A percentile compares a stretch with the other conserved stretches of the same genome.
Evolutionary conservation across 2,113 vertebrate genomes (phyloP).

Genomic region (Puntigrus tetrazona): DNA sequence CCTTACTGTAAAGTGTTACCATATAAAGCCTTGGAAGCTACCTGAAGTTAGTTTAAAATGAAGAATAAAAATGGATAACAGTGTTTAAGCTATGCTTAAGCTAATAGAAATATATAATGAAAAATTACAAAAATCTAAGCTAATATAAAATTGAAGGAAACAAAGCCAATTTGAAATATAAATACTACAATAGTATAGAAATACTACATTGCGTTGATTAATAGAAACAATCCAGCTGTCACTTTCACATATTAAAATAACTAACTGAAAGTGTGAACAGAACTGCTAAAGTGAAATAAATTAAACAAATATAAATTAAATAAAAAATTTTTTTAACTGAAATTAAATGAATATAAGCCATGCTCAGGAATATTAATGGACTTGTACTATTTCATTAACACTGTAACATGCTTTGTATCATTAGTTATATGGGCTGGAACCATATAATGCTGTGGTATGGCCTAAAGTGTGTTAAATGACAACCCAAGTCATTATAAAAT

Average conservation of each 20-base stretch:
- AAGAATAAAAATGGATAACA: too few relatives aligned
- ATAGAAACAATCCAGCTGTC: not conserved
- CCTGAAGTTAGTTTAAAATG: too few relatives aligned
- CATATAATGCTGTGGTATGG: not conserved
- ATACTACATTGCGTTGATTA: not conserved
- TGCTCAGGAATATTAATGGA: not conserved
- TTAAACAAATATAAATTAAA: not conserved
- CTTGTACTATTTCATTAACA: constrained; percentile 5
- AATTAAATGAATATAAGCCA: not conserved
- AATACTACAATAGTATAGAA: not conserved
- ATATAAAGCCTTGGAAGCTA: too few relatives aligned
- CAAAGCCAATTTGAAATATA: not conserved
- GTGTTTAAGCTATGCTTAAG: too few relatives aligned
- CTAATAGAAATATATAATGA: too few relatives aligned
- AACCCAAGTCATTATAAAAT: constrained; percentile 26
- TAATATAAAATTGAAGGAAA: not conserved
- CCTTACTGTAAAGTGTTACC: too few relatives aligned
- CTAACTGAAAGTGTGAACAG: too few relatives aligned
- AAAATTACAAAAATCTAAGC: not conserved
- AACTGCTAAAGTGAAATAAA: not conserved
- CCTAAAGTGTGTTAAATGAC: constrained; percentile 15
- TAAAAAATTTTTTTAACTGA: not conserved
- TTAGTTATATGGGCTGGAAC: not conserved
- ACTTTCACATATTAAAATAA: not conserved
- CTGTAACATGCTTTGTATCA: constrained; percentile 1